Conservation (phyloP, 1,140 invertebrate species). For the Phocides pigmalion region DNA sequence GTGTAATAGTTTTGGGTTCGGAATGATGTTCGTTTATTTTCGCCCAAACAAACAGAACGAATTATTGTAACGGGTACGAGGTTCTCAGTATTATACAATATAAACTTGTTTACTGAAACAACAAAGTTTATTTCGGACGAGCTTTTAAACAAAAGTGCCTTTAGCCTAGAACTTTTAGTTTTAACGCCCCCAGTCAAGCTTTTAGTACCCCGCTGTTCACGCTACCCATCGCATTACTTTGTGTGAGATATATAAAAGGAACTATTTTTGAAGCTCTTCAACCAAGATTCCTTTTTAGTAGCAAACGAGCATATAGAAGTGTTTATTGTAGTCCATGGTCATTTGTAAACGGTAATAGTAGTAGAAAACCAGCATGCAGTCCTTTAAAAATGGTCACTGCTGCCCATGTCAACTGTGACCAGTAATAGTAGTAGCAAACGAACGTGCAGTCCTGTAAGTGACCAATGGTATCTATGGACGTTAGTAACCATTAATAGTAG, state of each 20-base stretch:
- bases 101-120: neutral
- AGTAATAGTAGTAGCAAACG: too few species aligned
- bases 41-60: neutral
- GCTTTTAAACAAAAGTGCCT: constrained; percentile 3
- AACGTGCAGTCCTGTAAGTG: too few species aligned
- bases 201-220: neutral
- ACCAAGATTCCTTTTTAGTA: too few species aligned
- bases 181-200: neutral
- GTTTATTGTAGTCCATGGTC: too few species aligned
- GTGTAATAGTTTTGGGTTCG: too few species aligned
- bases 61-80: neutral
- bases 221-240: neutral
- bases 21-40: neutral
- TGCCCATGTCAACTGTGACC: too few species aligned
- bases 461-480: too few species aligned
- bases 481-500: too few species aligned
- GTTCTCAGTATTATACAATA: neutral
- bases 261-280: neutral
- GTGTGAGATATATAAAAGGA: neutral
- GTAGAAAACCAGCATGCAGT: too few species aligned
- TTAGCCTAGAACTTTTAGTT: constrained; percentile 1
- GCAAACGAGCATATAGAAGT: too few species aligned
- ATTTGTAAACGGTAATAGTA: too few species aligned
- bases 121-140: neutral
- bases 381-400: too few species aligned